Evolutionary conservation across 2,888 invertebrate species (phyloP), one percentile per base, ranked within the genome.

Genomic region (Hanleya hanleyi): DNA sequence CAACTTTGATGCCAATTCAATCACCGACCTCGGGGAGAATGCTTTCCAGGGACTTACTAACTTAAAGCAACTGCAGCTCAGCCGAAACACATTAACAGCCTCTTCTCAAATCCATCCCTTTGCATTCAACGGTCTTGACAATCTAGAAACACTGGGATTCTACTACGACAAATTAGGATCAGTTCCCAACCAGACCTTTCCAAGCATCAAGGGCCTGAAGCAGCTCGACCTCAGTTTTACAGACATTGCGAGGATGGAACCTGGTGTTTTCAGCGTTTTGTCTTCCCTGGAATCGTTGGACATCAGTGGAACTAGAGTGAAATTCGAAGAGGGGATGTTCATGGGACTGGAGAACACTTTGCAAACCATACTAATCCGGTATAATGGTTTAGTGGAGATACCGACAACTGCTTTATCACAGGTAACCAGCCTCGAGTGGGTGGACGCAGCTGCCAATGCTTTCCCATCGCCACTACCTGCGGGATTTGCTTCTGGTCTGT

Each of bases 41-140:
- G 47, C 67, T 7, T 67, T 67, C 26, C 18, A 12, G 41, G 47
- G 41, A 5, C 22, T 67, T 2, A 15, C 38, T 3, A 67, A 47
- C n/a, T 32, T 67, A 15, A 38, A 67, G 41, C 1, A 41, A 38
- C 22, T 67, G 32, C 41, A 67, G 29, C 32, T 67, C 38, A 41
- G 29, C n/a, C 15, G 47, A n/a, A 67, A 67, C 41, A 6, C 3
- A 18, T 38, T 67, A 15, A 29, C 38, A 2, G 6, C n/a, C 4
- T 1, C 47, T 12, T 38, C 15, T 29, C 15, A 15, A 18, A 41
- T 67, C n/a, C 29, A 67, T 36, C 18, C 15, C 2, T 18, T 26
- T 6, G 67, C 67, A 12, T 67, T 67, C 41, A 32, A 22, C 3
- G 67, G 47, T 22, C 41, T 67, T 18, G 47, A 67, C 47, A 67